Evolutionary conservation across 2,888 invertebrate genomes (phyloP), one percentile per base, ranked within the genome.

Genomic region (Spisula subtruncata): DNA sequence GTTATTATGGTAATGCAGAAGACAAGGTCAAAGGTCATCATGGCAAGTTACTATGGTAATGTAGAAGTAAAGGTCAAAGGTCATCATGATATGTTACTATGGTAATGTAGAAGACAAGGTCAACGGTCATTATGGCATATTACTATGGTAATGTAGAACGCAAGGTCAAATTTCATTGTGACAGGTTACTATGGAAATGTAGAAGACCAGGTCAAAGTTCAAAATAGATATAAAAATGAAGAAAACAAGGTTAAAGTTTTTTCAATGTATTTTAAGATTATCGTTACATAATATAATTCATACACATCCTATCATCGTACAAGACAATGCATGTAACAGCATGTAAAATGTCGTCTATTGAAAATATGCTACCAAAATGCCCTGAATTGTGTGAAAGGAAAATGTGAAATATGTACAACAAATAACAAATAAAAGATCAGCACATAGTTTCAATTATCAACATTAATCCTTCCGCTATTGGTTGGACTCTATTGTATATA

Each of bases 381-480:
- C 85, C 85, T 85, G 85, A 85, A 85, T 85, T 85, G 80, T 85
- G 85, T 75, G 75, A 75, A 85, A 85, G 85, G 85, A 80, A 85
- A 85, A 41, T 54, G n/a, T 25, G 54, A 85, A 80, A 46, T 85
- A 85, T 85, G 51, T 85, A 85, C 85, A 85, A 80, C 84, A 84
- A 29, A 71, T 71, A 75, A 84, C 48, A 71, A 84, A 75, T 41
- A 41, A 75, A 71, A 84, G 71, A 25, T 84, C 75, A 84, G 84
- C 84, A 84, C 84, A 84, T 84, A 48, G 32, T 75, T n/a, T 71
- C 71, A 71, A n/a, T n/a, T 66, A n/a, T 25, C n/a, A n/a, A 66
- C 60, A 66, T 66, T 10, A 66, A 41, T 66, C n/a, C 10, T 25
- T 25, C 25, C 60, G 25, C 12, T 66, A 41, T 41, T 5, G 41